A percentile compares a stretch with the other conserved stretches of the same genome.
Evolutionary conservation across 2,113 vertebrate species (phyloP).

Genomic region (Tauraco erythrolophus): DNA sequence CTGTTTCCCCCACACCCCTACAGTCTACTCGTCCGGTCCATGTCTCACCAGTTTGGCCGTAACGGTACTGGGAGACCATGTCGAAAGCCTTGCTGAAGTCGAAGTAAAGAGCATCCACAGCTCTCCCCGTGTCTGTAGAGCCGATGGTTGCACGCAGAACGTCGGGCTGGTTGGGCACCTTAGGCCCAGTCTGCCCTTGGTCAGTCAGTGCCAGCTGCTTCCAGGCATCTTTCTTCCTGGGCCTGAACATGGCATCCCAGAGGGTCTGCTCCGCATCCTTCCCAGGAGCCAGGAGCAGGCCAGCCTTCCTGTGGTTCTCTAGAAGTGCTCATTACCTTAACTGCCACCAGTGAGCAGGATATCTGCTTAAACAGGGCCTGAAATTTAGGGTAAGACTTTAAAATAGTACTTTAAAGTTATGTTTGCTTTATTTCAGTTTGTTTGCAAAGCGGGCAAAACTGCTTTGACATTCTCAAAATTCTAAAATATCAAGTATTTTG

Average conservation of each 20-base stretch:
- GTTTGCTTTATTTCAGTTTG: neutral
- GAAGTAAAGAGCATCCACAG: neutral
- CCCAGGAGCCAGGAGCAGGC: neutral
- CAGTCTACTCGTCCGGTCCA: neutral
- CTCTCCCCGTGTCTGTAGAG: neutral
- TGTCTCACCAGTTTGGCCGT: neutral
- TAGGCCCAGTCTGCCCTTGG: neutral
- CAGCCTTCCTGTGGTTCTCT: neutral
- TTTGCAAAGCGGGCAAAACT: neutral
- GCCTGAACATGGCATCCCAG: neutral
- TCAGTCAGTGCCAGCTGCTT: neutral
- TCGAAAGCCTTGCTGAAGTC: neutral
- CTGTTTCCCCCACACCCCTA: neutral
- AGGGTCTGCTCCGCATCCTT: neutral
- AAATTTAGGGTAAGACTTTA: neutral
- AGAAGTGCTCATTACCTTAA: neutral
- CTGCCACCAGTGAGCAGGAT: neutral
- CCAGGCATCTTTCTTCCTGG: neutral
- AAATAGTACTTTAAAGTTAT: neutral
- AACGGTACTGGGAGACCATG: neutral
- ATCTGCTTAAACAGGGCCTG: neutral
- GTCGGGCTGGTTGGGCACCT: accelerated
- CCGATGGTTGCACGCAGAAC: neutral
- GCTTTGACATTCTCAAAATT: neutral
- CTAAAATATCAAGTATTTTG: neutral